phyloP scores from a whole-genome alignment of 2,797 vertebrate genomes.

The Pangasius sanitwongsei region DNA sequence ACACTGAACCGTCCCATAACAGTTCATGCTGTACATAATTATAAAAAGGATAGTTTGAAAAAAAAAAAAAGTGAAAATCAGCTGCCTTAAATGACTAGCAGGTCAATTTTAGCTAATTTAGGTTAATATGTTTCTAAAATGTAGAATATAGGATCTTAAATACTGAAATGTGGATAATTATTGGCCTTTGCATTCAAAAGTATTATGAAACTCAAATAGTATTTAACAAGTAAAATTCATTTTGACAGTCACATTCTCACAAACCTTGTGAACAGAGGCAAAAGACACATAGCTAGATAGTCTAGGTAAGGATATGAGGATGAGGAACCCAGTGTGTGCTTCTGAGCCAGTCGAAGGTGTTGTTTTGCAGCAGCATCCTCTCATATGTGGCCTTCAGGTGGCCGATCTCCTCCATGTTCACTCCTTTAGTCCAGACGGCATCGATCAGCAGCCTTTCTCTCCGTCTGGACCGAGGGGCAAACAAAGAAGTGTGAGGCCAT shows the following conservation, averaged over 20 bases:
- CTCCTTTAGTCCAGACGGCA: constrained; percentile 87
- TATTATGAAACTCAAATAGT: neutral
- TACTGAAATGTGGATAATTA: neutral
- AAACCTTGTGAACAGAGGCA: neutral
- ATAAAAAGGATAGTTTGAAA: neutral
- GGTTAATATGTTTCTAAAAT: neutral
- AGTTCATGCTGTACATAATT: neutral
- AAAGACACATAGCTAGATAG: neutral
- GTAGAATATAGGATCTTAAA: neutral
- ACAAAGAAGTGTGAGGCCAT: constrained; percentile 59
- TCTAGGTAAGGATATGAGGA: constrained; percentile 89
- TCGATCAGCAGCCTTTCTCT: constrained; percentile 90
- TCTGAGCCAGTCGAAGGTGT: constrained; percentile 86
- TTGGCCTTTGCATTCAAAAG: neutral
- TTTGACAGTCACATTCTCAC: neutral
- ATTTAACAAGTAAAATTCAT: neutral
- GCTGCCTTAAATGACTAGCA: neutral
- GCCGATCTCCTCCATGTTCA: constrained; percentile 89
- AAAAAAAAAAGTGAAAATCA: neutral
- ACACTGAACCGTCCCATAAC: neutral
- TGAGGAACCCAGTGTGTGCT: constrained; percentile 90
- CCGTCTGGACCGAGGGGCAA: constrained; percentile 77
- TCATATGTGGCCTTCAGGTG: constrained; percentile 85
- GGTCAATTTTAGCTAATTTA: neutral
- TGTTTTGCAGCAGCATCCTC: constrained; percentile 82